Evolutionary conservation across 2,113 vertebrate genomes (phyloP), one percentile per base, ranked within the genome.

Genomic region (Ctenomys sociabilis): DNA sequence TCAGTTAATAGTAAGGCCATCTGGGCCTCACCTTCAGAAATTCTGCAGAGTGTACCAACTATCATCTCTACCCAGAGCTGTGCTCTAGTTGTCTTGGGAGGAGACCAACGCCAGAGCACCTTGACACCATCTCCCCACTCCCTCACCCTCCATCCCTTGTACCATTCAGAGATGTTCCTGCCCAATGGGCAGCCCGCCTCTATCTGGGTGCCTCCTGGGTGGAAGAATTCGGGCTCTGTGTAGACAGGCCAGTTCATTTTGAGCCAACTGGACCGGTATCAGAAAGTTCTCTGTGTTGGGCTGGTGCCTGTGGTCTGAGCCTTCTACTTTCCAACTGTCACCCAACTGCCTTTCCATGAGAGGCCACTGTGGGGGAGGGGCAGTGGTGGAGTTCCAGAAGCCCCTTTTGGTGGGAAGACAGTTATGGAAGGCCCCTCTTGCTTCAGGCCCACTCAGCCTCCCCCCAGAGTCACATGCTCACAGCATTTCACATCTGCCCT

Each of bases 241-340:
- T 92, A 95, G 90, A 92, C 77, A 45, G 96, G 66, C 97, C 97
- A 97, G 96, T 88, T 95, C 97, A 98, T 98, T 63, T 96, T 95
- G 43, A 77, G 96, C 57, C n/a, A 1, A 45, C 21, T n/a, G n/a
- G n/a, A 28, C 1, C 19, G 95, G 54, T 84, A 95, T 73, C 95
- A 86, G 95, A 83, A 90, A 91, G 96, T 95, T 97, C 95, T 97
- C n/a, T 94, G 96, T 32, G 92, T 73, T 3, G 80, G 85, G 88
- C 90, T 59, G 87, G n/a, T 73, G 68, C 78, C 96, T 90, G 82
- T 66, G 57, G 77, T 84, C 94, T 87, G 89, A 3, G n/a, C 78
- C 97, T 96, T 96, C 94, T 95, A 83, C 92, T 91, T 78, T 66
- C 92, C 97, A 98, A 98, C 97, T 96, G 97, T 86, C 96, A 68